Base-by-base conservation (phyloP, 2,888 invertebrate species). In the Antitype chi region DNA sequence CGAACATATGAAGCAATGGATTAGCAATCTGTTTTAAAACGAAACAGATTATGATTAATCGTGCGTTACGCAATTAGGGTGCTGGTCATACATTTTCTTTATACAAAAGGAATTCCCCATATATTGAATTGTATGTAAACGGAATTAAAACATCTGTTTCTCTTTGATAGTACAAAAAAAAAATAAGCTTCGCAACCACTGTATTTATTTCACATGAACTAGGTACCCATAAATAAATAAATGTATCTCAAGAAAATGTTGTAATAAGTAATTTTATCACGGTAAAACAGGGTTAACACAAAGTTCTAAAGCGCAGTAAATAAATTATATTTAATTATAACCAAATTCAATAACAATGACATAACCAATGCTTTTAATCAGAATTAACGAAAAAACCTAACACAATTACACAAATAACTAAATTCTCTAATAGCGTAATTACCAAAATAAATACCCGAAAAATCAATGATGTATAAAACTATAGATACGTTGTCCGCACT, bases 401-500 rank as follows among this genome's bases (percentile, higher is more conserved):
- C 28, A 64, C 63, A 43, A 78, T 66, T 47, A 64, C 2, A 63
- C 57, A 78, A 87, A 76, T 52, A 78, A 75, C 63, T 17, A 60
- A 78, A 67, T 69, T 55, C 63, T 57, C 15, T 85, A 80, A 82
- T 80, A 70, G 64, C 20, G 70, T 87, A 81, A 84, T 88, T 88
- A 84, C 55, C 80, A 57, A 76, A 84, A 80, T 74, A 83, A 85
- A 88, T 72, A 82, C 8, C 66, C 32, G 11, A 79, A 81, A 85
- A 87, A 38, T n/a, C n/a, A n/a, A n/a, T n/a, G n/a, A n/a, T n/a
- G n/a, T n/a, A n/a, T n/a, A n/a, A n/a, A n/a, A n/a, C n/a, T n/a
- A n/a, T n/a, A n/a, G n/a, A n/a, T n/a, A n/a, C n/a, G n/a, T n/a
- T n/a, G n/a, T n/a, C n/a, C n/a, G n/a, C n/a, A n/a, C n/a, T n/a